Conservation (phyloP, 1,140 invertebrate species). For the Melanaphis sacchari region DNA sequence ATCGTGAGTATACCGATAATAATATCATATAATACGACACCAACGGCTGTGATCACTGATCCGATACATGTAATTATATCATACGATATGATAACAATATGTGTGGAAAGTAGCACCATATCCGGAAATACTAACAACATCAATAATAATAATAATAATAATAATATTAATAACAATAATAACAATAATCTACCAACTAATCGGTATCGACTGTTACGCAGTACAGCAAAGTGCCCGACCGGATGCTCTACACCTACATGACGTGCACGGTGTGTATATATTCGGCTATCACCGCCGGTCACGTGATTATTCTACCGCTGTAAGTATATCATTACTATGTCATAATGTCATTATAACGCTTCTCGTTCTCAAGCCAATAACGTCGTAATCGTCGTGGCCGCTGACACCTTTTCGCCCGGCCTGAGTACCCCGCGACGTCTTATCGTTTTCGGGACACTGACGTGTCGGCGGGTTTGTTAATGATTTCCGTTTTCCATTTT, state of each 20-base stretch:
- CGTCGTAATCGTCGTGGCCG: not conserved
- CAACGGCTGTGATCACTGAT: too few relatives aligned
- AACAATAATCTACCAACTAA: not conserved
- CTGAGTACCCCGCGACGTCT: not conserved
- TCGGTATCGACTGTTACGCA: slow-evolving; percentile 64
- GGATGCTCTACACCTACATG: slow-evolving; percentile 85
- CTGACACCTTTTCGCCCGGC: not conserved
- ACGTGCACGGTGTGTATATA: slow-evolving; percentile 80
- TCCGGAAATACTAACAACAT: too few relatives aligned
- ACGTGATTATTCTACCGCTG: slow-evolving; percentile 74
- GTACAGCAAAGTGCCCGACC: slow-evolving; percentile 80
- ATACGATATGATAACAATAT: too few relatives aligned
- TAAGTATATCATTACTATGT: slow-evolving; percentile 65
- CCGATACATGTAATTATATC: too few relatives aligned
- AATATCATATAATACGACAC: not conserved
- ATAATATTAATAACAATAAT: too few relatives aligned
- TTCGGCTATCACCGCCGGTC: slow-evolving; percentile 70
- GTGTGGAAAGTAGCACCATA: too few relatives aligned
- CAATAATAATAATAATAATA: too few relatives aligned
- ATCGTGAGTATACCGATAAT: slow-evolving; percentile 70
- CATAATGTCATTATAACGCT: not conserved
- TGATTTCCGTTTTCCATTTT: not conserved
- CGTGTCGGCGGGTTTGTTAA: not conserved
- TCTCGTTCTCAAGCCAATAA: not conserved
- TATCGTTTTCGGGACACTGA: not conserved